These are phyloP conservation scores for Actinia equina DNA, from an alignment of 64 coral and sea anemone species.

Conservation along the genomic window DNA sequence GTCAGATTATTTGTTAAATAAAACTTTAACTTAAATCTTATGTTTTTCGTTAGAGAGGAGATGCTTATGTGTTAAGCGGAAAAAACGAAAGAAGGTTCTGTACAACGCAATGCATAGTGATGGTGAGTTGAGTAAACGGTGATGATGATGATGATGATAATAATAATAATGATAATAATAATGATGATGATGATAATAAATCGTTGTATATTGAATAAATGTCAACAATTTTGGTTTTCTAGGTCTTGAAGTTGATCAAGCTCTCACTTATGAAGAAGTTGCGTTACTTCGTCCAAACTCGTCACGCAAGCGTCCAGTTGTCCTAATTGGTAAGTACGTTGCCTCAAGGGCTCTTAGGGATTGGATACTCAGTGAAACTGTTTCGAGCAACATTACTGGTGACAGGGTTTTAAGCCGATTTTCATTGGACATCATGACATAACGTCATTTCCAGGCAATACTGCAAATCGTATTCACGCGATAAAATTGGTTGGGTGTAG, in stretches of 20 bases:
- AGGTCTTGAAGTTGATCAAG: conserved; percentile 43
- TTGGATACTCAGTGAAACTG: no score
- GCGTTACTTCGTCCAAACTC: conserved; percentile 64
- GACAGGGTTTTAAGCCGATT: no score
- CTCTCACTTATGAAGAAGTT: conserved; percentile 93
- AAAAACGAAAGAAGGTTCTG: conserved; percentile 88
- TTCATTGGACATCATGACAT: no score
- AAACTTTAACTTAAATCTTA: neutral
- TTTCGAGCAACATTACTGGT: no score
- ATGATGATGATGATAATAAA: no score
- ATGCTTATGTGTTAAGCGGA: conserved; percentile 84
- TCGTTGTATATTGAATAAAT: no score
- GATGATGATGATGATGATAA: neutral
- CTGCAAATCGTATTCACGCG: no score
- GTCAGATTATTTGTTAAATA: neutral
- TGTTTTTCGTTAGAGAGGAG: conserved; percentile 38
- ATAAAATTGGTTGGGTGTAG: no score
- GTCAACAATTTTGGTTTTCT: neutral
- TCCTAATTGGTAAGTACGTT: conserved; percentile 74
- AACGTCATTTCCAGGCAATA: no score
- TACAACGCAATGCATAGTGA: conserved; percentile 85
- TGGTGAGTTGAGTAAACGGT: conserved; percentile 35
- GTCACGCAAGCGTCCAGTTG: conserved; percentile 71
- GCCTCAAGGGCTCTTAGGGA: no score
- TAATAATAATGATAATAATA: neutral